A percentile compares a stretch with the other conserved stretches of the same genome.
Evolutionary conservation across 2,113 vertebrate species (phyloP).

Genomic region (Megaleporinus macrocephalus): DNA sequence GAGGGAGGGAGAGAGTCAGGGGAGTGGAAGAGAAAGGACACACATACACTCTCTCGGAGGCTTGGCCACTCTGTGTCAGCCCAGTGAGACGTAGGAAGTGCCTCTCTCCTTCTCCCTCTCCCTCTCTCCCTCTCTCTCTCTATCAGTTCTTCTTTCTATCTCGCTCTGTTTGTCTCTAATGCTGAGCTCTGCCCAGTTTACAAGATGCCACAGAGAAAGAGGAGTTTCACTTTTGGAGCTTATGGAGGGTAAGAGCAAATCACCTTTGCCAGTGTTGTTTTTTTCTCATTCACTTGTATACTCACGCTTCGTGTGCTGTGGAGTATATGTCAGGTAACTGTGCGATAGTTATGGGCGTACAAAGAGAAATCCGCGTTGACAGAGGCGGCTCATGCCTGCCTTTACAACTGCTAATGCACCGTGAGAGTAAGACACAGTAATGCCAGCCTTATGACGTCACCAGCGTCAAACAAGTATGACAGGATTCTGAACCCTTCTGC

Average conservation of each 20-base stretch:
- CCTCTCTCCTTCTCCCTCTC: constrained; percentile 11
- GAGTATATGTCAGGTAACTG: constrained; percentile 1
- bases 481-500: constrained; percentile 12
- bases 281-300: constrained; percentile 26
- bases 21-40: constrained; percentile 43
- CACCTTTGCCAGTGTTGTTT: constrained; percentile 23
- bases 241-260: constrained; percentile 61
- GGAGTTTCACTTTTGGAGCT: constrained; percentile 66
- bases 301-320: constrained; percentile 21
- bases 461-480: constrained; percentile 31
- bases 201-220: constrained; percentile 63
- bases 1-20: constrained; percentile 31
- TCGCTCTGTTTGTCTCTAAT: constrained; percentile 18
- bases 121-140: constrained; percentile 21
- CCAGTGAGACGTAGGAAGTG: constrained; percentile 48
- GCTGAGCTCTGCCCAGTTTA: constrained; percentile 33
- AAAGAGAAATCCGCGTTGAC: background rate
- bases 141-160: constrained; percentile 26
- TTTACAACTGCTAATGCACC: background rate
- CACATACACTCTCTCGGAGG: constrained; percentile 32
- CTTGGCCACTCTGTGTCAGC: constrained; percentile 30
- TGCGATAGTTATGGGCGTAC: background rate
- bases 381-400: background rate
- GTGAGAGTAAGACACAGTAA: background rate
- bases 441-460: constrained; percentile 17